Evolutionary conservation across 1,140 invertebrate genomes (phyloP).

Genomic region (Platyscapa corneri): DNA sequence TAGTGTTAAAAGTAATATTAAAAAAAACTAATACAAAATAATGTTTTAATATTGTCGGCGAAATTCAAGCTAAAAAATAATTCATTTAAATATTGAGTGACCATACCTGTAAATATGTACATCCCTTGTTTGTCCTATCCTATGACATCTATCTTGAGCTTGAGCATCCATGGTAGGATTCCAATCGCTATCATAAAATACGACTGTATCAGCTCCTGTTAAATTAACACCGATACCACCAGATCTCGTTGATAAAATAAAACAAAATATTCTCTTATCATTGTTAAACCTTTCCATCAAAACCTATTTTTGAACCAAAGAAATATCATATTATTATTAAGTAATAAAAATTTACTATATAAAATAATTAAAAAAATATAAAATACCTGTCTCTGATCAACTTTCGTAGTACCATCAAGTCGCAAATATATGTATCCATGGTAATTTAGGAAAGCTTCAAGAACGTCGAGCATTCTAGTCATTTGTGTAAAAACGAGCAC

Average conservation of each 20-base stretch:
- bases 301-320: slow-evolving; percentile 73
- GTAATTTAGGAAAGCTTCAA: slow-evolving; percentile 97
- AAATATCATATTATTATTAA: neutral
- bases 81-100: slow-evolving; percentile 6
- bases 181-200: slow-evolving; percentile 99
- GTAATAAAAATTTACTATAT: neutral
- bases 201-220: slow-evolving; percentile 98
- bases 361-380: slow-evolving; percentile 16
- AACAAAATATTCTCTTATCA: slow-evolving; percentile 96
- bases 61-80: too few species aligned
- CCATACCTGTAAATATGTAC: slow-evolving; percentile 96
- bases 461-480: slow-evolving; percentile 98
- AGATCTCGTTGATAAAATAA: slow-evolving; percentile 98
- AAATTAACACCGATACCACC: slow-evolving; percentile 99
- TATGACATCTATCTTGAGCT: slow-evolving; percentile 98
- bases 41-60: too few species aligned
- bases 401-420: slow-evolving; percentile 96
- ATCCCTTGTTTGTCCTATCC: slow-evolving; percentile 99
- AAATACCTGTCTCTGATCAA: slow-evolving; percentile 92
- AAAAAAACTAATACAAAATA: too few species aligned
- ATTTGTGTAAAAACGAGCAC: slow-evolving; percentile 99
- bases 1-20: too few species aligned
- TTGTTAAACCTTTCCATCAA: slow-evolving; percentile 99
- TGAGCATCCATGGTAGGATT: slow-evolving; percentile 99
- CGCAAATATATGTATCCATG: slow-evolving; percentile 98